A percentile compares a stretch with the other conserved stretches of the same genome.
Conservation (phyloP, 1,140 invertebrate species). For the Bombus consobrinus region DNA sequence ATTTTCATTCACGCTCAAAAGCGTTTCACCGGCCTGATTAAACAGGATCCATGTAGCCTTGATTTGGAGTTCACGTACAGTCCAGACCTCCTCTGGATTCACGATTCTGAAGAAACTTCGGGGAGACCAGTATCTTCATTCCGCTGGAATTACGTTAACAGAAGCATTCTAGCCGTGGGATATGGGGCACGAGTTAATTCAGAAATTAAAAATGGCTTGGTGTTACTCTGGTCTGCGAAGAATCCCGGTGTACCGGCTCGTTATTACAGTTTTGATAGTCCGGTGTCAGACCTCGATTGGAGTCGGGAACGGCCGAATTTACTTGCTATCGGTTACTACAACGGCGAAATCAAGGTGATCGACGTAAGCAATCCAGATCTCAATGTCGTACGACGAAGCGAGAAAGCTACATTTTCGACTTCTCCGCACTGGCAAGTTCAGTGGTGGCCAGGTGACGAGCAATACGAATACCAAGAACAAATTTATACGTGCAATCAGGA, state of each 20-base stretch:
- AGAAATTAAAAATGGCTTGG: conserved; percentile 84
- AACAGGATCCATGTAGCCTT: conserved; percentile 84
- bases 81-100: conserved; percentile 86
- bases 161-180: conserved; percentile 87
- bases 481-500: conserved; percentile 76
- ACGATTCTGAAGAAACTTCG: conserved; percentile 80
- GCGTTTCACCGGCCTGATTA: conserved; percentile 85
- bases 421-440: conserved; percentile 87
- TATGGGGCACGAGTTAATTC: conserved; percentile 86
- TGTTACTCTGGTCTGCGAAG: conserved; percentile 93
- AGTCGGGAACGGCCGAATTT: conserved; percentile 87
- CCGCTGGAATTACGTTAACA: conserved; percentile 86
- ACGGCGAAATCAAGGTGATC: conserved; percentile 89
- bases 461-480: conserved; percentile 68
- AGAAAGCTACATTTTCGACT: conserved; percentile 83
- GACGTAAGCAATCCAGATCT: conserved; percentile 85
- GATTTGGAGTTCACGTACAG: conserved; percentile 86
- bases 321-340: conserved; percentile 90
- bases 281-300: conserved; percentile 90
- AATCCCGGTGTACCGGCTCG: conserved; percentile 93
- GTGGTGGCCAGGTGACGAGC: conserved; percentile 73
- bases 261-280: conserved; percentile 86
- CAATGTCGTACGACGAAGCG: conserved; percentile 83
- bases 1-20: conserved; percentile 86
- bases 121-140: conserved; percentile 84